phyloP scores from a whole-genome alignment of 1,140 invertebrate species.

The Oedothorax gibbosus region DNA sequence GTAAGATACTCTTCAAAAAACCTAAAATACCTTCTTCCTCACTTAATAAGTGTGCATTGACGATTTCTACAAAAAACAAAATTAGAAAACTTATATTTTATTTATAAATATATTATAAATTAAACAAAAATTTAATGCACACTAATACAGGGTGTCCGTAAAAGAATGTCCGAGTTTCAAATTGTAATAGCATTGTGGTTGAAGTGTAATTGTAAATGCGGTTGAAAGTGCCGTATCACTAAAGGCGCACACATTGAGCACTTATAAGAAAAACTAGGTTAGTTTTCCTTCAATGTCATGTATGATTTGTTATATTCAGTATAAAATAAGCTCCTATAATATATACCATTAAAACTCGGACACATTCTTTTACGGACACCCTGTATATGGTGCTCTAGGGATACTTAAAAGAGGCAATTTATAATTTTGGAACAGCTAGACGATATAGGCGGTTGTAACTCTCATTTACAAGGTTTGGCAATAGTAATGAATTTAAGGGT shows the following conservation, averaged over 20 bases:
- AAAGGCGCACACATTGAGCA: no score
- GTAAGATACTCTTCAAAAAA: conserved; percentile 10
- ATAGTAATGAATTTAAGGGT: neutral
- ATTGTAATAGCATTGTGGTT: no score
- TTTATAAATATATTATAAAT: neutral
- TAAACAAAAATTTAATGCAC: neutral
- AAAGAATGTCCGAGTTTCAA: no score
- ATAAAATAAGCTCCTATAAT: no score
- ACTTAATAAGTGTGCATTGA: conserved; percentile 26
- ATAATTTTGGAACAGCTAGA: neutral
- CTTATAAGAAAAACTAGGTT: no score
- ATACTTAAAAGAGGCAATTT: neutral
- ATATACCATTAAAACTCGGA: no score
- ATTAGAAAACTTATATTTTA: neutral
- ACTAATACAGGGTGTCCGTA: no score
- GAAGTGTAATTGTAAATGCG: no score
- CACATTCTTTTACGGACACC: no score
- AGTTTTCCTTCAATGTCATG: no score
- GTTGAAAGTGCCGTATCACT: no score
- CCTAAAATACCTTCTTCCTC: conserved; percentile 17
- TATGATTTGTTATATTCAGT: no score
- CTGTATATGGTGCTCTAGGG: neutral
- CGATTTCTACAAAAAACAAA: conserved; percentile 13
- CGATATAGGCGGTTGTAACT: neutral
- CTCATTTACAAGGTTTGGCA: neutral